Conservation (phyloP, 64 coral and sea anemone species). For the Acropora tenuis region DNA sequence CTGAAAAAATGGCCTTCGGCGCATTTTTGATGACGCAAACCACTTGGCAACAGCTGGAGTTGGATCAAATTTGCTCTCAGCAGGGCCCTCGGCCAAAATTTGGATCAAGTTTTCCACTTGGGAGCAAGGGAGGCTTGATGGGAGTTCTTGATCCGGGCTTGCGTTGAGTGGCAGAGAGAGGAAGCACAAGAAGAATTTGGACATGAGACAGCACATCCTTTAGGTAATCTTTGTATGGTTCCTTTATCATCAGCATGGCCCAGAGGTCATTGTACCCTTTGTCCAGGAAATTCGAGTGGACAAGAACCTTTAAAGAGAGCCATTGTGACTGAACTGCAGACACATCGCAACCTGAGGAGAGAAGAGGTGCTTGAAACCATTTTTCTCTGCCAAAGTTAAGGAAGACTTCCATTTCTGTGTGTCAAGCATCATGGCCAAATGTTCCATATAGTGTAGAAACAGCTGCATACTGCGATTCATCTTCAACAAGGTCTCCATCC, state of each 20-base stretch:
- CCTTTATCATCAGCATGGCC: slow-evolving; percentile 52
- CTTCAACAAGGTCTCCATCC: slow-evolving; percentile 42
- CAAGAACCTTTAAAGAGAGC: slow-evolving; percentile 54
- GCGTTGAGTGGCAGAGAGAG: not conserved
- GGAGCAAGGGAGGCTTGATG: slow-evolving; percentile 14
- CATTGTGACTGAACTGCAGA: slow-evolving; percentile 50
- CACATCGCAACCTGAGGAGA: slow-evolving; percentile 33
- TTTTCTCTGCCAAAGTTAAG: slow-evolving; percentile 24
- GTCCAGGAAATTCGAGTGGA: slow-evolving; percentile 33
- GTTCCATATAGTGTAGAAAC: slow-evolving; percentile 22
- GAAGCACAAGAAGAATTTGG: slow-evolving; percentile 55
- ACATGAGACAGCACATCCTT: not conserved
- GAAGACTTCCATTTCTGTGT: slow-evolving; percentile 47
- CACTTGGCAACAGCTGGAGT: slow-evolving; percentile 45
- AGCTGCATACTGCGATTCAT: slow-evolving; percentile 48
- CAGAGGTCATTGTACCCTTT: slow-evolving; percentile 46
- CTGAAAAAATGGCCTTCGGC: not conserved
- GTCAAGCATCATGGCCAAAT: slow-evolving; percentile 55
- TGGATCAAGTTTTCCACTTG: slow-evolving; percentile 27
- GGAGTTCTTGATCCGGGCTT: not conserved
- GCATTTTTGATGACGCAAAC: slow-evolving; percentile 34
- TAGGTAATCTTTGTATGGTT: too few species aligned
- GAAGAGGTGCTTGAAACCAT: slow-evolving; percentile 46
- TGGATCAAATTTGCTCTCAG: slow-evolving; percentile 30
- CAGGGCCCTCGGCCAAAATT: slow-evolving; percentile 57